These are phyloP conservation scores for Zoanthus sansibaricus DNA, from an alignment of 92 coral and sea anemone species.

Conservation along the genomic window DNA sequence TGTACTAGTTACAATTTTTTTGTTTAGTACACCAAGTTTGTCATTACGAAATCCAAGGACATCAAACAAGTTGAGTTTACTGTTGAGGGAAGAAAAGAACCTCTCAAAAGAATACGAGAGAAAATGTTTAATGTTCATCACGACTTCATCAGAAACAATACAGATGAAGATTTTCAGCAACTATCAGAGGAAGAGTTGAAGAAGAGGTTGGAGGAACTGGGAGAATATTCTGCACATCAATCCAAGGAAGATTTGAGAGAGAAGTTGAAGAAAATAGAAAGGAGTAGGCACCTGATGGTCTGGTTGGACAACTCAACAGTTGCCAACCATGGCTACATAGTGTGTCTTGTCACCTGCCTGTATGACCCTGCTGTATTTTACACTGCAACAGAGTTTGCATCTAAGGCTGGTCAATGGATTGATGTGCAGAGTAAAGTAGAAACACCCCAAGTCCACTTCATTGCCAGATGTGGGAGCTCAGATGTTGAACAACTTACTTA, in stretches of 20 bases:
- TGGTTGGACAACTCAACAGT: slow-evolving; percentile 24
- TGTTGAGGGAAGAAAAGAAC: slow-evolving; percentile 53
- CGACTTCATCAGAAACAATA: slow-evolving; percentile 31
- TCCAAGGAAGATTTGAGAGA: slow-evolving; percentile 38
- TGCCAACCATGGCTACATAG: slow-evolving; percentile 59
- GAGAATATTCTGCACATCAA: slow-evolving; percentile 29
- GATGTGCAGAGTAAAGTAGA: too few relatives aligned
- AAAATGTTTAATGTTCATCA: slow-evolving; percentile 34
- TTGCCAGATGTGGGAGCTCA: too few relatives aligned
- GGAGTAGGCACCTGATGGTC: slow-evolving; percentile 38
- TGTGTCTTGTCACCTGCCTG: slow-evolving; percentile 52
- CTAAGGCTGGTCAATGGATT: too few relatives aligned
- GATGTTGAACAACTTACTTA: too few relatives aligned
- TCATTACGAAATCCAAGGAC: slow-evolving; percentile 6
- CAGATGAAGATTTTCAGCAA: slow-evolving; percentile 14
- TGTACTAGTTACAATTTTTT: too few relatives aligned
- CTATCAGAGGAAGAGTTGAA: slow-evolving; percentile 12
- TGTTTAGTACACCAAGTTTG: slow-evolving; percentile 43
- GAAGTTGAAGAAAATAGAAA: slow-evolving; percentile 44
- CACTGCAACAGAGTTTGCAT: slow-evolving; percentile 32
- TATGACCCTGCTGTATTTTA: slow-evolving; percentile 53
- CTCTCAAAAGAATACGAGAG: slow-evolving; percentile 40
- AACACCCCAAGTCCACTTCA: too few relatives aligned
- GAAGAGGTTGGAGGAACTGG: slow-evolving; percentile 25
- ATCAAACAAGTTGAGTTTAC: slow-evolving; percentile 17